Evolutionary conservation across 2,888 invertebrate species (phyloP).

Genomic region (Amiota minor): DNA sequence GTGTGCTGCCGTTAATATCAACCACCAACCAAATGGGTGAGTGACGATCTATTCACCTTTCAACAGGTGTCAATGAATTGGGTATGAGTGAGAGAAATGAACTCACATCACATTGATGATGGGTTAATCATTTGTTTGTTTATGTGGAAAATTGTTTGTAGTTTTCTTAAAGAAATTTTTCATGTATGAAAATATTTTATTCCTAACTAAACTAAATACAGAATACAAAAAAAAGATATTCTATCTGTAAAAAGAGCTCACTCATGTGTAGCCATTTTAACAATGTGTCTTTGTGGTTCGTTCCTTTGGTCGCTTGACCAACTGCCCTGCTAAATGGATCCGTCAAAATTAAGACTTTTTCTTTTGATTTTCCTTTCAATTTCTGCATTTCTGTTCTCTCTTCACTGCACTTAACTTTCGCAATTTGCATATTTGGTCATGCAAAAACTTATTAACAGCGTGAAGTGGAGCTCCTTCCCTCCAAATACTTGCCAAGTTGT

Average conservation of each 20-base stretch:
- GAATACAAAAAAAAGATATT: background rate
- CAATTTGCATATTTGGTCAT: constrained; percentile 67
- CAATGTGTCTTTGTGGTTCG: constrained; percentile 42
- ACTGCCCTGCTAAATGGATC: constrained; percentile 52
- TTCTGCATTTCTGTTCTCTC: constrained; percentile 44
- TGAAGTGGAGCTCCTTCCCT: constrained; percentile 20
- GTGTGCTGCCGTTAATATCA: too few relatives aligned
- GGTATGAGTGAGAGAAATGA: background rate
- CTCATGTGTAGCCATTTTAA: constrained; percentile 65
- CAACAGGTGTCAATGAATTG: constrained; percentile 50
- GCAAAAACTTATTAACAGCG: constrained; percentile 49
- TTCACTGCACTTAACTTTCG: constrained; percentile 55
- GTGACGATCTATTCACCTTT: constrained; percentile 24
- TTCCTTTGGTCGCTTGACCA: constrained; percentile 52
- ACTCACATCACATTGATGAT: constrained; percentile 18
- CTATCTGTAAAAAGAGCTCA: constrained; percentile 40
- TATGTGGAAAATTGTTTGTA: constrained; percentile 13
- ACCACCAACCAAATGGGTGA: too few relatives aligned
- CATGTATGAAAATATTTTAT: constrained; percentile 14
- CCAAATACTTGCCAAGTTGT: constrained; percentile 17
- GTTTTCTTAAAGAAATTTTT: background rate
- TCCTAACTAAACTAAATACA: constrained; percentile 21
- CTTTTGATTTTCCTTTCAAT: constrained; percentile 39
- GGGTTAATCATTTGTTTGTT: background rate
- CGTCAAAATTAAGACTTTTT: background rate